Evolutionary conservation across 1,140 invertebrate genomes (phyloP), one percentile per base, ranked within the genome.

Genomic region (Whitmania pigra): DNA sequence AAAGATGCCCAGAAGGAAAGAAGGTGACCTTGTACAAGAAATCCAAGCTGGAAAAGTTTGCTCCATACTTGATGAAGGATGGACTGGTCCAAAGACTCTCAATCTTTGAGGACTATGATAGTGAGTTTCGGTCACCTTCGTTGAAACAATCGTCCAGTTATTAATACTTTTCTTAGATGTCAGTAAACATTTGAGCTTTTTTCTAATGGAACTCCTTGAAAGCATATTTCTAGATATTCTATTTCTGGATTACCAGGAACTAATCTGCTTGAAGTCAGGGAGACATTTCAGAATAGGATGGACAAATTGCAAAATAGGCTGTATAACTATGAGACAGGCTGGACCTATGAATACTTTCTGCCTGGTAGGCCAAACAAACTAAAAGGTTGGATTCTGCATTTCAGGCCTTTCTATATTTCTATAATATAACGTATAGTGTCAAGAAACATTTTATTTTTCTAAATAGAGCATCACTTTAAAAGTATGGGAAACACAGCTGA

Each of bases 21-120:
- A 92, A 90, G 80, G 86, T 81, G 0, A 86, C 88, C 36, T 82
- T 87, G 43, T 93, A 89, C 77, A 91, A 90, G 78, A 87, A 89
- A 76, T 85, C 87, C 0, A 84, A 88, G 66, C 83, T 91, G 0
- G 89, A 93, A 77, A 86, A 88, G 72, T 91, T 87, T 79, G 86
- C 90, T 0, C 88, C 88, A 0, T 92, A 92, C 77, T 83, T 87
- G 3, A 85, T 88, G 75, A 82, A 80, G 0, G 88, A 91, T 79
- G 89, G 89, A 3, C 75, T 92, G 17, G 81, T 89, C 0, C 86
- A 86, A 74, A 85, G 87, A 76, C 81, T 92, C 9, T 88, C 86
- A 15, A 79, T 87, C 49, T 93, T 86, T 76, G 82, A 86, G 0
- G 88, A 91, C 79, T 86, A 88, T 63, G 85, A 88, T 13, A 87